Percentiles rank a stretch among this genome's conserved stretches.
Conservation (phyloP, 2,888 invertebrate genomes). For the Agonopterix alstromeriana region DNA sequence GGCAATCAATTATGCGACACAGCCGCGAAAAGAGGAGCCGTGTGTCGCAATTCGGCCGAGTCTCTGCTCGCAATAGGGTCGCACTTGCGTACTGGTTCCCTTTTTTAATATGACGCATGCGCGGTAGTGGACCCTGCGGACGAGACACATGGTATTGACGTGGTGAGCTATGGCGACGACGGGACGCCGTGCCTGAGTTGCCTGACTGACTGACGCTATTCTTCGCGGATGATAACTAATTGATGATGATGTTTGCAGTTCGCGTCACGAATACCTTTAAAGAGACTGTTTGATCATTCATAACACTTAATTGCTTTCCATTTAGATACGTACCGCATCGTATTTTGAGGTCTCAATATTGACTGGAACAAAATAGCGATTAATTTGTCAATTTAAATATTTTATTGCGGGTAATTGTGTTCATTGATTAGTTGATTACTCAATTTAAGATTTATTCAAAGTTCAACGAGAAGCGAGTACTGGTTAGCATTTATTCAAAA, state of each 20-base stretch:
- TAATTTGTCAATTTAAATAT: background rate
- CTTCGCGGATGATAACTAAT: background rate
- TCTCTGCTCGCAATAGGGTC: conserved; percentile 9
- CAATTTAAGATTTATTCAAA: no score
- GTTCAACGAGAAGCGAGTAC: no score
- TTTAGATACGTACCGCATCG: background rate
- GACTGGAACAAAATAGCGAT: background rate
- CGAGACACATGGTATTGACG: conserved; percentile 36
- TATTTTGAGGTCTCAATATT: background rate
- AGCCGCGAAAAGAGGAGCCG: conserved; percentile 52
- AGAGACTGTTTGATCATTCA: background rate
- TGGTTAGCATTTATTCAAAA: no score
- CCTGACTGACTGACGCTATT: background rate
- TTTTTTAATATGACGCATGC: conserved; percentile 42
- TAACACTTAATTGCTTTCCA: background rate
- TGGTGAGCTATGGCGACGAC: conserved; percentile 34
- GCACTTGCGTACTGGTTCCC: conserved; percentile 48
- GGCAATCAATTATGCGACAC: conserved; percentile 72
- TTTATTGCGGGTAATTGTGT: background rate
- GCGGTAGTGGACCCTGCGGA: conserved; percentile 20
- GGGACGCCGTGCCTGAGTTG: conserved; percentile 36
- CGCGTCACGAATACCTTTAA: background rate
- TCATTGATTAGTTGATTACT: no score
- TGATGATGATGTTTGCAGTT: background rate
- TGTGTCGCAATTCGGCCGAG: conserved; percentile 47